Percentiles rank a stretch among this genome's conserved stretches.
phyloP scores from a whole-genome alignment of 2,797 vertebrate species.

The Pagetopsis macropterus region DNA sequence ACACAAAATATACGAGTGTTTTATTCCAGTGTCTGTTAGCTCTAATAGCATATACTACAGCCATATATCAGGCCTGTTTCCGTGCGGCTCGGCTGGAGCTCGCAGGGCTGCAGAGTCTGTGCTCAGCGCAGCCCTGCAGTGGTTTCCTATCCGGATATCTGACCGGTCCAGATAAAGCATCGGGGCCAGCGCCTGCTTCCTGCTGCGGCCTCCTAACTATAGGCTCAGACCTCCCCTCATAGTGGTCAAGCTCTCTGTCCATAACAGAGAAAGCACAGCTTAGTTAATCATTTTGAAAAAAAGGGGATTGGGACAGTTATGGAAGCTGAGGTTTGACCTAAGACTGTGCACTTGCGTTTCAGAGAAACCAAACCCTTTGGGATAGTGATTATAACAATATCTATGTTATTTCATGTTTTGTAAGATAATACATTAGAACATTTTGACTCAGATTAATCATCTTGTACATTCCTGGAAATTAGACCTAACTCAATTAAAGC shows the following conservation, averaged over 20 bases:
- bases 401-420: not conserved
- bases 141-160: slow-evolving; percentile 98
- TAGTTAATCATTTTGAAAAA: not conserved
- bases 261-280: slow-evolving; percentile 27
- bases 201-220: slow-evolving; percentile 71
- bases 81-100: slow-evolving; percentile 40
- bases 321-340: slow-evolving; percentile 19
- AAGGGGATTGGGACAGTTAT: slow-evolving; percentile 23
- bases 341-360: not conserved
- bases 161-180: slow-evolving; percentile 94
- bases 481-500: not conserved
- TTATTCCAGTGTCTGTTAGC: slow-evolving; percentile 2
- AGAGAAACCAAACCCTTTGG: not conserved
- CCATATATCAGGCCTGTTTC: slow-evolving; percentile 66
- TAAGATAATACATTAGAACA: not conserved
- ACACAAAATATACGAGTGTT: slow-evolving; percentile 17
- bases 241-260: slow-evolving; percentile 61
- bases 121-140: slow-evolving; percentile 84
- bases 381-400: not conserved
- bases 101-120: slow-evolving; percentile 43
- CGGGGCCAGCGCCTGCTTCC: slow-evolving; percentile 89
- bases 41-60: slow-evolving; percentile 18
- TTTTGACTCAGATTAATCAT: not conserved
- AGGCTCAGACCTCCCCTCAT: slow-evolving; percentile 42
- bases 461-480: not conserved